Base-by-base conservation (phyloP, 2,797 vertebrate species). In the Danio tinwini region DNA sequence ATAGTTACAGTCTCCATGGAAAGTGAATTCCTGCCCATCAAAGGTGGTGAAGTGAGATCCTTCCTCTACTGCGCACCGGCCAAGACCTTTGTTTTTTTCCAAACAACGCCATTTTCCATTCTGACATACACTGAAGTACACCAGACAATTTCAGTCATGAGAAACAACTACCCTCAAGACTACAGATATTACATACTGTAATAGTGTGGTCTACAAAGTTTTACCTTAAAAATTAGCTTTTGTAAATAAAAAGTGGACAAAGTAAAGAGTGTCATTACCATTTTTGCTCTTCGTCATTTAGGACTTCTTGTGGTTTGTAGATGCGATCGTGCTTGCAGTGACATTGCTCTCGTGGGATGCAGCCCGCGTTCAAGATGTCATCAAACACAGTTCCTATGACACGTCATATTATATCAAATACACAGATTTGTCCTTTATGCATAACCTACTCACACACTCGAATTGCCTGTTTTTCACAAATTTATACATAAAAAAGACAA, bases 1-100 rank as follows among this genome's bases (percentile, higher is more conserved):
- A 21, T 99, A 99, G 86, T 94, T 95, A 84, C 98, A 99, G 65
- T 96, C 89, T 79, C 98, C 98, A 4, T 99, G 97, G 83, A 98
- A 98, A 44, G 91, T 97, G 85, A 92, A 99, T 47, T 91, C 91
- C 91, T 96, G 97, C 52, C 95, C 95, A 83, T 99, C 98, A 81
- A 96, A 99, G 53, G 96, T 97, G 14, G 93, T 95, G 64, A 98
- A 84, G 86, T 97, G 96, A 79, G 96, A 93, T n/a, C 97, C 96
- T 78, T 96, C 97, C 87, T 97, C 96, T 59, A 99, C 55, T 14
- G 94, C 87, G 62, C 98, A 99, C 0, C 86, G 91, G 19, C 92
- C 91, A 2, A 96, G 94, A 19, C 86, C 93, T 94, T 86, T 61
- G 91, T 93, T 75, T 91, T 62, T n/a, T n/a, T n/a, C n/a, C n/a